phyloP scores from a whole-genome alignment of 2,113 vertebrate genomes.

The Falcunculus frontatus region DNA sequence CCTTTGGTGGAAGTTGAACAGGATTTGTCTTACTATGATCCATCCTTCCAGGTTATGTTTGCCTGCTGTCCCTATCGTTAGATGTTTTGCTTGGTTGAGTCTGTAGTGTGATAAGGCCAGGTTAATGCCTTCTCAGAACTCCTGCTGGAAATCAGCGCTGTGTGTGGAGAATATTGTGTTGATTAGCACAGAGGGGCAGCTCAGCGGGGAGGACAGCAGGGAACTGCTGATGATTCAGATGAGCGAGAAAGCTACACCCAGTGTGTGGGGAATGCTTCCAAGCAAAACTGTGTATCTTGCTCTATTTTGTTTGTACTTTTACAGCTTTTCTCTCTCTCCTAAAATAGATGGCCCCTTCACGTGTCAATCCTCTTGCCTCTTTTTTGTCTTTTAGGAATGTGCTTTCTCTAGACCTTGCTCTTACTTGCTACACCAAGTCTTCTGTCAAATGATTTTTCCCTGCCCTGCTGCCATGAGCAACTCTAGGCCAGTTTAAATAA shows the following conservation, averaged over 20 bases:
- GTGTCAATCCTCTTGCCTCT: background rate
- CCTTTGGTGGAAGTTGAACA: background rate
- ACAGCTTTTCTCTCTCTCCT: background rate
- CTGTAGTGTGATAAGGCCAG: background rate
- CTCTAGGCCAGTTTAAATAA: background rate
- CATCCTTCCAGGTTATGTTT: background rate
- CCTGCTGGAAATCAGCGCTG: background rate
- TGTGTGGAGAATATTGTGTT: background rate
- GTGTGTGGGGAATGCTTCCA: background rate
- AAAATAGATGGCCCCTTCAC: background rate
- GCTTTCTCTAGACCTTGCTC: background rate
- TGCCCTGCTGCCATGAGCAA: background rate
- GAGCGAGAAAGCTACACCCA: background rate
- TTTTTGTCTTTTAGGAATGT: background rate
- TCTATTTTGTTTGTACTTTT: background rate
- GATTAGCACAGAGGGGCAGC: background rate
- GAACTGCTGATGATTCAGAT: background rate
- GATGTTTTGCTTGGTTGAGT: background rate
- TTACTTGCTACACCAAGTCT: background rate
- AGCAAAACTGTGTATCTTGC: background rate
- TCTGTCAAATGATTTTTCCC: background rate
- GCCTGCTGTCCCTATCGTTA: fast-evolving
- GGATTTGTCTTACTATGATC: background rate
- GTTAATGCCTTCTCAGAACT: background rate
- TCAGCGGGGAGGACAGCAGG: background rate